phyloP scores from a whole-genome alignment of 1,140 invertebrate genomes.

The Scylla paramamosain region DNA sequence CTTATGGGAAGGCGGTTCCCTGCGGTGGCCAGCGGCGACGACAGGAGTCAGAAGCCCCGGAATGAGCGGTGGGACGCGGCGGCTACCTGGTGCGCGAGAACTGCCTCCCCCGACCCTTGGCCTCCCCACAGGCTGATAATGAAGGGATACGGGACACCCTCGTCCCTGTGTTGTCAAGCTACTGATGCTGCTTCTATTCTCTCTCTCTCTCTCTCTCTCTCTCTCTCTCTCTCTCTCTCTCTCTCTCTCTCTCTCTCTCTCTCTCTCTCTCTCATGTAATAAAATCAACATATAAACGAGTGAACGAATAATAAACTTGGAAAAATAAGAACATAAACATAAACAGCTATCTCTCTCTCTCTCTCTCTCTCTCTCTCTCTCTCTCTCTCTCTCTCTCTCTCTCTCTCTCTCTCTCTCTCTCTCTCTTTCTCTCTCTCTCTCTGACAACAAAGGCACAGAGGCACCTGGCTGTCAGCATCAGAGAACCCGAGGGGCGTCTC shows the following conservation, averaged over 20 bases:
- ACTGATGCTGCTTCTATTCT: not conserved
- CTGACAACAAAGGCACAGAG: not conserved
- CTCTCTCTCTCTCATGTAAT: no score
- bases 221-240: not conserved
- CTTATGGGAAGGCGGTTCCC: conserved; percentile 17
- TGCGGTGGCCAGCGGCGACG: conserved; percentile 15
- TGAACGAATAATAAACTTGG: no score
- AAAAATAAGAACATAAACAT: no score
- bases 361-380: no score
- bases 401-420: no score
- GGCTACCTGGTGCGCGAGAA: not conserved
- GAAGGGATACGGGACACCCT: not conserved
- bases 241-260: no score
- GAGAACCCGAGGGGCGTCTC: not conserved
- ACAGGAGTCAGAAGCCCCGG: not conserved
- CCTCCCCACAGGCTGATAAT: not conserved
- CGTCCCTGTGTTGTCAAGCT: not conserved
- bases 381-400: no score
- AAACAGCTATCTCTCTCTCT: no score
- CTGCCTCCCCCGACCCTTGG: not conserved
- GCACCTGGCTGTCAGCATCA: conserved; percentile 27
- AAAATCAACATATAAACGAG: no score
- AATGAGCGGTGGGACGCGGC: not conserved
- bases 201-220: conserved; percentile 6
- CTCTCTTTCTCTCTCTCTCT: no score